A percentile compares a stretch with the other conserved stretches of the same genome.
Conservation (phyloP, 1,140 invertebrate genomes). For the Drosophila ambigua region DNA sequence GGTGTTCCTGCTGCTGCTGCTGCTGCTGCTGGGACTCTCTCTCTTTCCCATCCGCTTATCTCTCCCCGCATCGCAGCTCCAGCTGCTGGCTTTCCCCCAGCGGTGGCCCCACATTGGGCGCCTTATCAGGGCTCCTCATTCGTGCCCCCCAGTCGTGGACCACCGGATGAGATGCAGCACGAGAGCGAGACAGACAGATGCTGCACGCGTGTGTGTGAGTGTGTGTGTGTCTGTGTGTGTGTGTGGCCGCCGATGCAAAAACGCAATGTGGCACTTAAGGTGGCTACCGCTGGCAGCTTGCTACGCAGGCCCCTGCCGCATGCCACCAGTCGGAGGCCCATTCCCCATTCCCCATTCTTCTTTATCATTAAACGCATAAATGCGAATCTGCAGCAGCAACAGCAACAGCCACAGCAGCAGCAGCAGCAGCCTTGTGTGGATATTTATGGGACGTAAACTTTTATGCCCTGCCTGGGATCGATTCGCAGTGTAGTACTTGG, state of each 20-base stretch:
- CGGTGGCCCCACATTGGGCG: constrained; percentile 39
- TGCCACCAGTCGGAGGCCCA: constrained; percentile 17
- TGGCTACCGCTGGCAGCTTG: constrained; percentile 66
- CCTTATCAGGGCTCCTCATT: constrained; percentile 41
- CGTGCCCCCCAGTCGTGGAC: constrained; percentile 16
- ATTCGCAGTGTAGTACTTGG: constrained; percentile 34
- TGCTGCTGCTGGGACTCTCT: too few relatives aligned
- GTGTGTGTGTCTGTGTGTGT: neutral
- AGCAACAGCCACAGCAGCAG: constrained; percentile 8
- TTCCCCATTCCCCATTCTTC: constrained; percentile 53
- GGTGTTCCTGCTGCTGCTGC: too few relatives aligned
- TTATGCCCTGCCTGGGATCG: constrained; percentile 63
- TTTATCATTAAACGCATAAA: constrained; percentile 82
- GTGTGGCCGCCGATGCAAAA: constrained; percentile 51
- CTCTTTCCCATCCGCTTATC: too few relatives aligned
- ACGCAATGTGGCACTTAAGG: constrained; percentile 79
- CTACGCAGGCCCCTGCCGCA: constrained; percentile 54
- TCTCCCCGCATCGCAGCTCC: too few relatives aligned
- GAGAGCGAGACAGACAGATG: neutral
- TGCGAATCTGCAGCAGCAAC: constrained; percentile 67
- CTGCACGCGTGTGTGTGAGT: neutral
- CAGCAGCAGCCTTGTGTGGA: constrained; percentile 72
- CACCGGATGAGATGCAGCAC: constrained; percentile 33
- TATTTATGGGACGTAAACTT: constrained; percentile 82
- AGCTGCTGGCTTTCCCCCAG: constrained; percentile 11